Conservation (phyloP, 2,797 vertebrate species). For the Acridotheres tristis region DNA sequence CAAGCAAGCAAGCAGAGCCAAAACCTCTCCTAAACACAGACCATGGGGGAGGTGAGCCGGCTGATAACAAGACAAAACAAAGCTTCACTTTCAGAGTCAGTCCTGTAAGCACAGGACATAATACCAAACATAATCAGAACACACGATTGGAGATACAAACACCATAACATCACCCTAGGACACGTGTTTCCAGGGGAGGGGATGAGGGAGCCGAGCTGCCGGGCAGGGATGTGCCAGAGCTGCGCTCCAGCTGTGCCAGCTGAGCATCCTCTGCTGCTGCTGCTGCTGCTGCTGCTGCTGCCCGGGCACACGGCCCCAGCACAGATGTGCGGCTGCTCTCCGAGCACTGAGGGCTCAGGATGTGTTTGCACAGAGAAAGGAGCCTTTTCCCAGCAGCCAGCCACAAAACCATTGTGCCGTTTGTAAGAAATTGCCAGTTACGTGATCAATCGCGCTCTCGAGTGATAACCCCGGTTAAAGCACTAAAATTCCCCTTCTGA, state of each 20-base stretch:
- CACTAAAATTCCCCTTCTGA: background rate
- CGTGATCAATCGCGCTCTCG: background rate
- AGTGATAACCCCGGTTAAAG: background rate
- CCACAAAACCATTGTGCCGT: background rate
- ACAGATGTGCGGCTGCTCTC: background rate
- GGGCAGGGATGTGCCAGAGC: conserved; percentile 55
- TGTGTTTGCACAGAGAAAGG: background rate
- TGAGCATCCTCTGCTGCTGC: background rate
- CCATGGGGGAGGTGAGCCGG: too few relatives aligned
- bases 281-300: background rate
- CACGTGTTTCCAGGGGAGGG: background rate
- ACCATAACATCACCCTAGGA: too few relatives aligned
- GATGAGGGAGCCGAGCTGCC: conserved; percentile 47
- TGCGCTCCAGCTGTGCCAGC: background rate
- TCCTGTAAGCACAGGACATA: too few relatives aligned
- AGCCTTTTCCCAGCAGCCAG: background rate
- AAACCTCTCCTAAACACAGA: too few relatives aligned
- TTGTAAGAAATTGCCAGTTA: background rate
- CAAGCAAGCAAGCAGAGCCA: too few relatives aligned
- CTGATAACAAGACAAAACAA: too few relatives aligned
- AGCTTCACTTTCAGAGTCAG: too few relatives aligned
- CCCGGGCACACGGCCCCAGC: background rate
- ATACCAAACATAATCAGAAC: too few relatives aligned
- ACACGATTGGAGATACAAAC: too few relatives aligned
- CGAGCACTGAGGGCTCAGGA: background rate